phyloP scores from a whole-genome alignment of 2,888 invertebrate genomes.

The Anthrax anthrax region DNA sequence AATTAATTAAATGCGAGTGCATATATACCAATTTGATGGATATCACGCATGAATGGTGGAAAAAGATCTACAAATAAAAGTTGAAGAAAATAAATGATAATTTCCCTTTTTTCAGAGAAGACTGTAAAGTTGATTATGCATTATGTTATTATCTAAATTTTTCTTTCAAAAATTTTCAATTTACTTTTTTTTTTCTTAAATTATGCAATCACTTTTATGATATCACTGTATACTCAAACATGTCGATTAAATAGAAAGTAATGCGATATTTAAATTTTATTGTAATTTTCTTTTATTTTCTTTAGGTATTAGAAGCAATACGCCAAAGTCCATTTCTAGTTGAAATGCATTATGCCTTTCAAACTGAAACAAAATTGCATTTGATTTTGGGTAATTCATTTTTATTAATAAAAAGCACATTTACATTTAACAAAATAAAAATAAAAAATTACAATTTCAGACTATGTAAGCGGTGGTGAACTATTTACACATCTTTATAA shows the following conservation, averaged over 20 bases:
- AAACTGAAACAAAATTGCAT: constrained; percentile 91
- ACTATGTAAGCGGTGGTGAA: constrained; percentile 95
- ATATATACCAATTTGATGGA: too few relatives aligned
- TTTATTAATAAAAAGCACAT: too few relatives aligned
- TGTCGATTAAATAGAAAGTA: too few relatives aligned
- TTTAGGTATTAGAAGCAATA: constrained; percentile 79
- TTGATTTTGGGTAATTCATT: constrained; percentile 93
- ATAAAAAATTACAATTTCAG: constrained; percentile 43
- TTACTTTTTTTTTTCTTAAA: too few relatives aligned
- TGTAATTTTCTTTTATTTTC: constrained; percentile 14
- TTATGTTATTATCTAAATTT: neutral
- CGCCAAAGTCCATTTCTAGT: constrained; percentile 91
- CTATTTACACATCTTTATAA: constrained; percentile 94
- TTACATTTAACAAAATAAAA: too few relatives aligned
- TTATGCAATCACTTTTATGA: too few relatives aligned
- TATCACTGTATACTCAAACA: too few relatives aligned
- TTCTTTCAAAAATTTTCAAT: too few relatives aligned
- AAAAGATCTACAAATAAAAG: neutral
- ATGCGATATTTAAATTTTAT: too few relatives aligned
- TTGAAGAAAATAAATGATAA: too few relatives aligned
- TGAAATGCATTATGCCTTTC: constrained; percentile 95
- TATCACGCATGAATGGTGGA: neutral
- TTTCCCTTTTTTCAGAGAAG: too few relatives aligned
- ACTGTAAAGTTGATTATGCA: neutral
- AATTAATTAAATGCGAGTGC: too few relatives aligned